Base-by-base conservation (phyloP, 2,113 vertebrate species). In the Oxygymnocypris stewartii region DNA sequence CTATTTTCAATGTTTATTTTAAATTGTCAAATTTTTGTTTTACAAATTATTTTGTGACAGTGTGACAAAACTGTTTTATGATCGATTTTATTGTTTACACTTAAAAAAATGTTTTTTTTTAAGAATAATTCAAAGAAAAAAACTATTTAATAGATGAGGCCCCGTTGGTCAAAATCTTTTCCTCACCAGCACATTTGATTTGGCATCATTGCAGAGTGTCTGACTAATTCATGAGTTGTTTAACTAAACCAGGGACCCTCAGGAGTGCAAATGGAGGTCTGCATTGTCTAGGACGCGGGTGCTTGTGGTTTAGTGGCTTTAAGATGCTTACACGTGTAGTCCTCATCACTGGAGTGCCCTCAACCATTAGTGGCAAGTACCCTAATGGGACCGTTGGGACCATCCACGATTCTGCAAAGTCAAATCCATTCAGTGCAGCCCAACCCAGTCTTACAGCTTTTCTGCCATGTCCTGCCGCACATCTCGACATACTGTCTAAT, bases 371-470 rank as follows among this genome's bases (percentile, higher is more conserved):
- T 63, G 76, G 73, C 63, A 71, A 88, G 84, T 73, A 71, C 75
- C 77, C 79, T 84, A 87, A 87, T 81, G 85, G 87, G 75, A 81
- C 79, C 71, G 40, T 49, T 54, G 88, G 84, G 88, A 86, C 86
- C 44, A 74, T 59, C 40, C 81, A 40, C 25, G 63, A 76, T 80
- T 84, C 85, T 67, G 65, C 82, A 73, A 74, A 79, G 88, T 84
- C 74, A 82, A 86, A 85, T 87, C 57, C 84, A 85, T 73, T 69
- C 84, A 79, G 73, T 23, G 4, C 44, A 79, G 69, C 77, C 82
- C 77, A 49, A n/a, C 11, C 49, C 5, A 37, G 42, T 49, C 42
- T 4, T 77, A 86, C 90, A 89, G 85, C 80, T 80, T 90, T 91
- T 67, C 77, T 74, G 28, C 65, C 67, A 63, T 40, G 57, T 86